A percentile compares a stretch with the other conserved stretches of the same genome.
phyloP scores from a whole-genome alignment of 1,140 invertebrate species.

The Ips nitidus region DNA sequence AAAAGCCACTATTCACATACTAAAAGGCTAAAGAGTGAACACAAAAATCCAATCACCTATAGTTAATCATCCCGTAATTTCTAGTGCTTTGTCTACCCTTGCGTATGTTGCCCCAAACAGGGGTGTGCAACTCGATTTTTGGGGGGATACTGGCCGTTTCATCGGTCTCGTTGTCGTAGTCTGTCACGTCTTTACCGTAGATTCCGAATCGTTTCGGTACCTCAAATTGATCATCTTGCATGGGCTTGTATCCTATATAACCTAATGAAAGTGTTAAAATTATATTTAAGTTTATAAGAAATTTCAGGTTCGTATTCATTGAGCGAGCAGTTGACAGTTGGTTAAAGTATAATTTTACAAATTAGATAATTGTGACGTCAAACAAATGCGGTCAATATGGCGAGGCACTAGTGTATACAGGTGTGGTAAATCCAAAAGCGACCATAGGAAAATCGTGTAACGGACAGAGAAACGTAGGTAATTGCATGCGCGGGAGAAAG shows the following conservation, averaged over 20 bases:
- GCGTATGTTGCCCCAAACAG: constrained; percentile 51
- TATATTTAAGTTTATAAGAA: neutral
- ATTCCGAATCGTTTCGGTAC: constrained; percentile 43
- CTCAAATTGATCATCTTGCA: constrained; percentile 38
- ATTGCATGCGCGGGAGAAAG: too few relatives aligned
- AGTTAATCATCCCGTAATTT: constrained; percentile 29
- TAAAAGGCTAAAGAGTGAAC: neutral
- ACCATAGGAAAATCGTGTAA: too few relatives aligned
- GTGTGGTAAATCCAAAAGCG: too few relatives aligned
- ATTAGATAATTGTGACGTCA: neutral
- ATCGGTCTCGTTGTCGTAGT: constrained; percentile 41
- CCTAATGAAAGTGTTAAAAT: constrained; percentile 8
- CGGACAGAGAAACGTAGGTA: too few relatives aligned
- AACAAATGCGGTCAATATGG: too few relatives aligned
- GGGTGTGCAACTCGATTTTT: constrained; percentile 47
- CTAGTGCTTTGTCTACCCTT: constrained; percentile 44
- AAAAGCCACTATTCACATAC: too few relatives aligned
- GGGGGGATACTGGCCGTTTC: constrained; percentile 43
- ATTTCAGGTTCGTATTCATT: too few relatives aligned
- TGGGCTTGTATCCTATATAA: constrained; percentile 41
- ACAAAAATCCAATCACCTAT: constrained; percentile 25
- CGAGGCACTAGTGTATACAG: too few relatives aligned
- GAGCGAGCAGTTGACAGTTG: too few relatives aligned
- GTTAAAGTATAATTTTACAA: neutral
- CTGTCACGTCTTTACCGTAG: constrained; percentile 44